phyloP scores from a whole-genome alignment of 2,113 vertebrate genomes.

The Elgaria multicarinata region DNA sequence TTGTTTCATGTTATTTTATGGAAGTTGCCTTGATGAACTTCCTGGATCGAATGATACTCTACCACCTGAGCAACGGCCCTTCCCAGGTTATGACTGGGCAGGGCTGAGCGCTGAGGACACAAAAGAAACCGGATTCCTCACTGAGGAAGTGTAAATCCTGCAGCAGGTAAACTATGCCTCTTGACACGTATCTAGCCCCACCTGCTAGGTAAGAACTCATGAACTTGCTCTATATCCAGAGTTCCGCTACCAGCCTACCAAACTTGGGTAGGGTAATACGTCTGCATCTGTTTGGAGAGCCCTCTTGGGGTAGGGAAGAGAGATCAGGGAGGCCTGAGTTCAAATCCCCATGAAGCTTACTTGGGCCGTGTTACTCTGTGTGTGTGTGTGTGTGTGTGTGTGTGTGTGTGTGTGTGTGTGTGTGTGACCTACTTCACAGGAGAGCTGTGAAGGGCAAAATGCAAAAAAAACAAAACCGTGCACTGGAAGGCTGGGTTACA shows the following conservation, averaged over 20 bases:
- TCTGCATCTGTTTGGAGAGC: not conserved
- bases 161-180: not conserved
- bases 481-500: not conserved
- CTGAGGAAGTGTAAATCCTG: not conserved
- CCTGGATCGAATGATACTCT: not conserved
- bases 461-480: not conserved
- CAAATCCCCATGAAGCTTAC: no score
- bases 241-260: not conserved
- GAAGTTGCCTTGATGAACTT: not conserved
- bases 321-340: not conserved
- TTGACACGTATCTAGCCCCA: not conserved
- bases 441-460: not conserved
- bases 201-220: not conserved
- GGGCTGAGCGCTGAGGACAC: no score
- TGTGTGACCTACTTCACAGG: not conserved
- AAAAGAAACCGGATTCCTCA: not conserved
- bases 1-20: not conserved
- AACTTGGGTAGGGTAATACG: not conserved
- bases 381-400: no score
- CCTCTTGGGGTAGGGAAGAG: no score
- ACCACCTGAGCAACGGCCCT: no score
- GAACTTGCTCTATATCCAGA: not conserved
- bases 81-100: not conserved
- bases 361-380: not conserved
- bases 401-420: no score